Percentiles rank a stretch among this genome's conserved stretches.
These are phyloP conservation scores for Galagoides demidoff DNA, from an alignment of 2,797 vertebrate genomes.

Conservation along the genomic window DNA sequence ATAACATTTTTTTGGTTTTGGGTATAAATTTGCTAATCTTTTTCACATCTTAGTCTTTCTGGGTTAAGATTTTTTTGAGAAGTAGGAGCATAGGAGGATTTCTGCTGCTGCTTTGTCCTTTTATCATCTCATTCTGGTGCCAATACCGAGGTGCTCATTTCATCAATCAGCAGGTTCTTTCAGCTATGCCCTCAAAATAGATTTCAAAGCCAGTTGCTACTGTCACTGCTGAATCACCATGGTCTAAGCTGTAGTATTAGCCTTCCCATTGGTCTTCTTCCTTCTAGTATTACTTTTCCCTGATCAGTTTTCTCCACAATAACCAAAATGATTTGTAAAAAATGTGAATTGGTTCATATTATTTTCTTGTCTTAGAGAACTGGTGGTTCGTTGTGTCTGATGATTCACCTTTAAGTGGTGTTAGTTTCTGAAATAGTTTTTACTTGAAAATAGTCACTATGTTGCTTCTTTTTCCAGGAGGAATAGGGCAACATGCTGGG, in stretches of 20 bases:
- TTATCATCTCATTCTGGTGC: not conserved
- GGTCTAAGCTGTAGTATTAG: not conserved
- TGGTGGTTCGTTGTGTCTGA: not conserved
- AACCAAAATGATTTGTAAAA: constrained; percentile 41
- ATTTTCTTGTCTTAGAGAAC: constrained; percentile 42
- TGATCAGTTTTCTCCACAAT: not conserved
- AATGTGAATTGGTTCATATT: constrained; percentile 9
- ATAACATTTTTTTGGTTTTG: not conserved
- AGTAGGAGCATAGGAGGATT: not conserved
- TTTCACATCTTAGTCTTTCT: not conserved
- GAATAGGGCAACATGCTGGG: constrained; percentile 91
- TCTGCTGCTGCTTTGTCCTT: constrained; percentile 15
- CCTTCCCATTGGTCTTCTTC: not conserved
- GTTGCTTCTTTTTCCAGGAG: constrained; percentile 64
- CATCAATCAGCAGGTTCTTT: constrained; percentile 9
- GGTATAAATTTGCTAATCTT: not conserved
- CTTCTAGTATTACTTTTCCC: not conserved
- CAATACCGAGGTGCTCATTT: constrained; percentile 4
- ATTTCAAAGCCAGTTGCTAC: not conserved
- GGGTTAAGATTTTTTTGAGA: constrained; percentile 11
- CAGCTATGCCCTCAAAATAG: constrained; percentile 25
- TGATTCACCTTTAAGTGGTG: not conserved
- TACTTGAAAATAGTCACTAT: not conserved
- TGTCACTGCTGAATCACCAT: not conserved
- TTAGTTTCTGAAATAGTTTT: constrained; percentile 38